phyloP scores from a whole-genome alignment of 2,113 vertebrate genomes.

The Cariama cristata region DNA sequence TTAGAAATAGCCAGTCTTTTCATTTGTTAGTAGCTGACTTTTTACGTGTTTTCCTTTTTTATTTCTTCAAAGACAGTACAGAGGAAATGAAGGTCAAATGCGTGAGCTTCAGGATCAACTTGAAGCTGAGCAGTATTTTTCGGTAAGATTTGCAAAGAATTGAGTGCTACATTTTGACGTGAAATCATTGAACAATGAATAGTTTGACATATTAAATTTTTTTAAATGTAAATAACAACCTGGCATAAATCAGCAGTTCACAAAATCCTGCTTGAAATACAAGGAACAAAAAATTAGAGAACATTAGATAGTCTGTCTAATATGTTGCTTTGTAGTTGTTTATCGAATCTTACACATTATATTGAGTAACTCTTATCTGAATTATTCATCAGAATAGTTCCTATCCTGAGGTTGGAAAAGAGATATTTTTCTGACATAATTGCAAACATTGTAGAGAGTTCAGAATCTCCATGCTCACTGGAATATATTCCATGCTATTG shows the following conservation, averaged over 20 bases:
- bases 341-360: neutral
- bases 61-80: constrained; percentile 86
- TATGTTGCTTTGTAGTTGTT: neutral
- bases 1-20: neutral
- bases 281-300: neutral
- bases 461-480: neutral
- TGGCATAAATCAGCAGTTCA: neutral
- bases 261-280: neutral
- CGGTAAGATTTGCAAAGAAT: constrained; percentile 80
- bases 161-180: neutral
- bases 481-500: neutral
- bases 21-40: neutral
- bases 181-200: neutral
- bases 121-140: constrained; percentile 99
- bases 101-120: constrained; percentile 98
- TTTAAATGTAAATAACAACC: neutral
- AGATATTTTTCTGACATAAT: neutral
- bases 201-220: neutral
- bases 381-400: neutral
- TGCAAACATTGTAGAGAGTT: neutral
- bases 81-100: constrained; percentile 99
- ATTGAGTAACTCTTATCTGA: neutral
- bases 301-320: neutral
- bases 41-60: neutral
- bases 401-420: neutral